These are phyloP conservation scores for Spinus olivaceus DNA, from an alignment of 2,797 vertebrate species.

Conservation along the genomic window DNA sequence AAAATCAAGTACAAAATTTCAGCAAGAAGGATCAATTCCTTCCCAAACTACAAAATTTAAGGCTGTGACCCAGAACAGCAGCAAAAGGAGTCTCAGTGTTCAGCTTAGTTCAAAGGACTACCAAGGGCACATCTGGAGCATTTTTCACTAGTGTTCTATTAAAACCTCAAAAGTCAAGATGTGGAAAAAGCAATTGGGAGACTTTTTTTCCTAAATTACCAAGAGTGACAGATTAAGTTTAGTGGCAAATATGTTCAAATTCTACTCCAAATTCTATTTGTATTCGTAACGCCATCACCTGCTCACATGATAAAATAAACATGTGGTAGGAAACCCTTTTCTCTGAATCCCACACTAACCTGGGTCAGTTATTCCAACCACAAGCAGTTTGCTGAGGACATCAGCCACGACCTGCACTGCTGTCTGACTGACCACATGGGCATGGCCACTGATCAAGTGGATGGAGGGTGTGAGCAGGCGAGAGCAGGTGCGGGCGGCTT, in stretches of 20 bases:
- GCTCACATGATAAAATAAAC: neutral
- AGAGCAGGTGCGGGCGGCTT: constrained; percentile 94
- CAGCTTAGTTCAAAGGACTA: neutral
- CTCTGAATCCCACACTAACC: constrained; percentile 70
- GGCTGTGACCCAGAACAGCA: neutral
- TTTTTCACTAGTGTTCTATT: neutral
- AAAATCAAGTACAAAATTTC: neutral
- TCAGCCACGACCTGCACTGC: constrained; percentile 98
- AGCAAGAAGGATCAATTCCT: neutral
- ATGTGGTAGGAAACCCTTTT: neutral
- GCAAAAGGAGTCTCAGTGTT: neutral
- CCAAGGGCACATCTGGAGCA: neutral
- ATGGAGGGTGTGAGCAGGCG: constrained; percentile 95
- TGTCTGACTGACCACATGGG: constrained; percentile 94
- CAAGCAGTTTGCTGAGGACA: constrained; percentile 95
- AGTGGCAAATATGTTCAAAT: neutral
- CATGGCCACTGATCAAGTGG: constrained; percentile 91
- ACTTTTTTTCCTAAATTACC: neutral
- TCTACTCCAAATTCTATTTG: neutral
- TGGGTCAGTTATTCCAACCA: constrained; percentile 98
- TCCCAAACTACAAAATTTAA: neutral
- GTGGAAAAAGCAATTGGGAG: neutral
- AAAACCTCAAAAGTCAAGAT: neutral
- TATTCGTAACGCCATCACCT: neutral
- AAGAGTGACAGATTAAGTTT: neutral